phyloP scores from a whole-genome alignment of 2,113 vertebrate genomes.

The Pachyramphus minor region DNA sequence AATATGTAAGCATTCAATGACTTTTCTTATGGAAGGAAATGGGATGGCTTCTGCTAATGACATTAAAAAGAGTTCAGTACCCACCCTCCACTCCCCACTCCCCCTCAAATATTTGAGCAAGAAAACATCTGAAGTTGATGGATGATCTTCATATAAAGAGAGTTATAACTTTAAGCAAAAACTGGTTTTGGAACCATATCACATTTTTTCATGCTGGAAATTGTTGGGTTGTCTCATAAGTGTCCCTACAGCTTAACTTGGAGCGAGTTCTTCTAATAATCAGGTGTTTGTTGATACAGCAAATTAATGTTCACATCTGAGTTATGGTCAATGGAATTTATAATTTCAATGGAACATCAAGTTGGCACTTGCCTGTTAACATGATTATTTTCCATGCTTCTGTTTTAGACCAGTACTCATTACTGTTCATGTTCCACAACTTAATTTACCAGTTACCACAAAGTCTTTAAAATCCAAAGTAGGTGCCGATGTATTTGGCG shows the following conservation, averaged over 20 bases:
- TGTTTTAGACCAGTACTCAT: not conserved
- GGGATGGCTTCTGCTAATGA: not conserved
- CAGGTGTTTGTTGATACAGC: not conserved
- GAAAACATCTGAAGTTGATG: not conserved
- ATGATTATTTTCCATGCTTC: not conserved
- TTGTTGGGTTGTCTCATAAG: not conserved
- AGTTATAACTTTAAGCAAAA: not conserved
- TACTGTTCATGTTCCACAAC: not conserved
- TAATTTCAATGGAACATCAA: not conserved
- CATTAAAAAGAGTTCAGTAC: not conserved
- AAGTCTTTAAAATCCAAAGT: not conserved
- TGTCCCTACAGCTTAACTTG: not conserved
- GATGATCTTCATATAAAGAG: not conserved
- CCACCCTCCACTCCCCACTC: no score
- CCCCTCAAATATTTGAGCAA: not conserved
- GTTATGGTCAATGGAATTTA: not conserved
- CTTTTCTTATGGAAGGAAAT: not conserved
- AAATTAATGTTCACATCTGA: not conserved
- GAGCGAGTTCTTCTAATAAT: not conserved
- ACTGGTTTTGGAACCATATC: not conserved
- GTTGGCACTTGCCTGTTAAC: not conserved
- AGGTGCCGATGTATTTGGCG: not conserved
- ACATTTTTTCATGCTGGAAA: not conserved
- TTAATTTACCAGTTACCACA: not conserved
- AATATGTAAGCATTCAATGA: not conserved